Evolutionary conservation across 1,140 invertebrate species (phyloP).

Genomic region (Aplysia californica): DNA sequence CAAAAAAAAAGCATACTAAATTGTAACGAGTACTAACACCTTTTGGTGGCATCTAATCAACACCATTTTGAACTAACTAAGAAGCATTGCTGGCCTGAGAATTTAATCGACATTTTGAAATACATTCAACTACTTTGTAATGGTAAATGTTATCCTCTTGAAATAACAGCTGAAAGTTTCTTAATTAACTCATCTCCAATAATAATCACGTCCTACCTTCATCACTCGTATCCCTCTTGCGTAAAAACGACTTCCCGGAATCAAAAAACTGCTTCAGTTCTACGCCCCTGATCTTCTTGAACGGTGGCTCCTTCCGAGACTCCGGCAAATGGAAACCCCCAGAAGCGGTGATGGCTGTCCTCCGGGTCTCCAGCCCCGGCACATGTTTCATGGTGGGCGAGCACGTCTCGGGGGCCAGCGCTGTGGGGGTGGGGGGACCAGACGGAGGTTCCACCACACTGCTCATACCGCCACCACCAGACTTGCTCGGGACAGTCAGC

Average conservation of each 20-base stretch:
- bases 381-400: conserved; percentile 7
- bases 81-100: too few species aligned
- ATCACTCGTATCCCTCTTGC: conserved; percentile 39
- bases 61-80: too few species aligned
- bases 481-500: too few species aligned
- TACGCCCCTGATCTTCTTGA: conserved; percentile 55
- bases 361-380: conserved; percentile 20
- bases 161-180: too few species aligned
- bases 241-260: conserved; percentile 41
- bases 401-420: conserved; percentile 6
- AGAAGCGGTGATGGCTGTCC: conserved; percentile 12
- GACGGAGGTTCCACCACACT: neutral
- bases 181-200: too few species aligned
- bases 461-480: too few species aligned
- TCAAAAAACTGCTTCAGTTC: conserved; percentile 58
- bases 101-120: too few species aligned
- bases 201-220: conserved; percentile 7
- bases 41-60: too few species aligned
- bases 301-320: conserved; percentile 49
- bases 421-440: conserved; percentile 9
- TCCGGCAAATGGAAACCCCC: conserved; percentile 21
- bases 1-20: too few species aligned
- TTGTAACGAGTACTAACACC: too few species aligned
- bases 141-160: too few species aligned
- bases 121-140: too few species aligned